These are phyloP conservation scores for Vireo griseus DNA, from an alignment of 2,797 vertebrate genomes.

Conservation along the genomic window DNA sequence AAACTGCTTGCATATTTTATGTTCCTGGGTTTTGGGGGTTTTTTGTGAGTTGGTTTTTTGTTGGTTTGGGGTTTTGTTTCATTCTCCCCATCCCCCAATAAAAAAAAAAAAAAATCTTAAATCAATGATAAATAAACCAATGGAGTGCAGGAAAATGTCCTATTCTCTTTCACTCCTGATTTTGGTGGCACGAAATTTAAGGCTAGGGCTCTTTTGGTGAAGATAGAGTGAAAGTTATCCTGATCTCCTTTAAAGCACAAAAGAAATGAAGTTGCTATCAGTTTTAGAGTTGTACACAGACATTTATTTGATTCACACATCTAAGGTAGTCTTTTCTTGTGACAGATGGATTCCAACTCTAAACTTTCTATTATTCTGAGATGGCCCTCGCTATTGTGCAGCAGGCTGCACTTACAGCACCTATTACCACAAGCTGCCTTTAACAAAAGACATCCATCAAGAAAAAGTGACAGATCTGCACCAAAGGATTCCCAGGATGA, in stretches of 20 bases:
- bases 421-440: constrained; percentile 27
- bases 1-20: background rate
- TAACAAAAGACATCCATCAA: constrained; percentile 43
- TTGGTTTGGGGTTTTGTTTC: background rate
- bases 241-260: background rate
- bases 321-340: background rate
- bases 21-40: background rate
- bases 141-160: background rate
- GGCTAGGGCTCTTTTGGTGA: background rate
- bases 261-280: constrained; percentile 21
- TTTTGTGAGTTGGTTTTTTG: background rate
- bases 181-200: background rate
- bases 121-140: background rate
- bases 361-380: constrained; percentile 26
- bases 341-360: constrained; percentile 26
- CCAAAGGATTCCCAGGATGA: background rate
- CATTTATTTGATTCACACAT: constrained; percentile 10
- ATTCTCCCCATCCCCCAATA: too few relatives aligned
- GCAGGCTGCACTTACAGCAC: background rate
- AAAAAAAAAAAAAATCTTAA: background rate
- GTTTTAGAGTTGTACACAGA: background rate
- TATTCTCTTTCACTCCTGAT: background rate
- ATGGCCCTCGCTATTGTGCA: background rate
- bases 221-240: background rate
- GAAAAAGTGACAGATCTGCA: constrained; percentile 9